phyloP scores from a whole-genome alignment of 1,140 invertebrate genomes.

The Anoplophora glabripennis region DNA sequence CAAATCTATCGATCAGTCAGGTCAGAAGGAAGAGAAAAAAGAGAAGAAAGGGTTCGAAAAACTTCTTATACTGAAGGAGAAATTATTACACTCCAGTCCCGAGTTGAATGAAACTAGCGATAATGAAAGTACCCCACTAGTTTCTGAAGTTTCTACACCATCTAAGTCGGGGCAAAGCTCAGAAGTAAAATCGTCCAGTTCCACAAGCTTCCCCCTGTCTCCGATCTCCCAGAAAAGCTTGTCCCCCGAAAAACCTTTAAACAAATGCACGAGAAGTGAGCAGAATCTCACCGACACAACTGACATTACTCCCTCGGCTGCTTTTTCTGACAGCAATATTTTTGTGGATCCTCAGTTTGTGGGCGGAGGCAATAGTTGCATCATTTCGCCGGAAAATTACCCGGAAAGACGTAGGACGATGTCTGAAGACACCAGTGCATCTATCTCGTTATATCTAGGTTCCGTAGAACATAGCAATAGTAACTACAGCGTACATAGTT shows the following conservation, averaged over 20 bases:
- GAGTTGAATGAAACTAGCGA: constrained; percentile 46
- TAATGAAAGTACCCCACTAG: constrained; percentile 50
- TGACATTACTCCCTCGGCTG: neutral
- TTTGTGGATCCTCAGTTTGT: too few species aligned
- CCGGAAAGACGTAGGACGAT: constrained; percentile 29
- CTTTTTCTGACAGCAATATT: neutral
- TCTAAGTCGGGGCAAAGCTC: constrained; percentile 37
- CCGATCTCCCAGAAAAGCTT: constrained; percentile 35
- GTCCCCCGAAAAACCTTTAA: constrained; percentile 28
- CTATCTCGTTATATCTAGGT: constrained; percentile 20
- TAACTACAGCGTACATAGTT: constrained; percentile 29
- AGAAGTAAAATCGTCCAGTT: constrained; percentile 35
- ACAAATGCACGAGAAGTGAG: constrained; percentile 26
- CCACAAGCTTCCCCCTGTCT: constrained; percentile 38
- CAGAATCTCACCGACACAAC: constrained; percentile 29
- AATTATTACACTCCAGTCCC: constrained; percentile 46
- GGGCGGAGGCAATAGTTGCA: too few species aligned
- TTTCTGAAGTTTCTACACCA: constrained; percentile 46
- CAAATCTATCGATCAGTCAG: constrained; percentile 43
- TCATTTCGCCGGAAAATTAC: neutral
- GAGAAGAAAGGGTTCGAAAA: constrained; percentile 43
- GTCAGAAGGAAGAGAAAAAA: constrained; percentile 23
- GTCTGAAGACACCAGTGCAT: constrained; percentile 33
- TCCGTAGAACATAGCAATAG: constrained; percentile 15
- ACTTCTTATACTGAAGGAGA: constrained; percentile 49